Evolutionary conservation across 2,113 vertebrate species (phyloP).

Genomic region (Dolichotis patagonum): DNA sequence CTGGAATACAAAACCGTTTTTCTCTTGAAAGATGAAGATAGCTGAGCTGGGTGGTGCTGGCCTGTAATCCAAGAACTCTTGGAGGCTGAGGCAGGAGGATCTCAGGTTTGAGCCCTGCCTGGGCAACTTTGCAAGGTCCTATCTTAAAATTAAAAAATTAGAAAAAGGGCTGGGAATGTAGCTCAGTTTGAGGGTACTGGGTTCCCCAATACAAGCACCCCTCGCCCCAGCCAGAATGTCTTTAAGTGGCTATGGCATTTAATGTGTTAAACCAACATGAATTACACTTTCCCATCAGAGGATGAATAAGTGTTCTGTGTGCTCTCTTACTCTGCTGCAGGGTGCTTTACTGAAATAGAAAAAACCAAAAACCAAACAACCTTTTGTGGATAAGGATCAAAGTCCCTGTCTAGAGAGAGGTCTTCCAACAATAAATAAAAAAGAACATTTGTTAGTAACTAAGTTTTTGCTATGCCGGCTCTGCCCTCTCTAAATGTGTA

Average conservation of each 20-base stretch:
- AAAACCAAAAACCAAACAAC: neutral
- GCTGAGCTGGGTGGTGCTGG: neutral
- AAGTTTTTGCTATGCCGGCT: neutral
- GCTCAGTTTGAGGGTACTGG: neutral
- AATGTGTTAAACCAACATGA: constrained; percentile 9
- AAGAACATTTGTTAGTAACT: neutral
- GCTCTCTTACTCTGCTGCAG: neutral
- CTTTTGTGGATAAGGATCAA: constrained; percentile 1
- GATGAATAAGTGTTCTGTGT: neutral
- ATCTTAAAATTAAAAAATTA: neutral
- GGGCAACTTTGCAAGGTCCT: neutral
- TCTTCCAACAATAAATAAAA: neutral
- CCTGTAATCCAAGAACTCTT: neutral
- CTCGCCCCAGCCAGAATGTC: neutral
- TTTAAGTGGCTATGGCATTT: neutral
- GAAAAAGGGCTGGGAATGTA: neutral
- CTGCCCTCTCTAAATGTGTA: neutral
- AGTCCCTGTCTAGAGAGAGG: neutral
- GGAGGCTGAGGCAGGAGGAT: neutral
- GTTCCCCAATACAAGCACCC: neutral
- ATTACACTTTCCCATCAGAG: neutral
- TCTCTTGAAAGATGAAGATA: neutral
- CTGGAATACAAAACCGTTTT: constrained; percentile 44
- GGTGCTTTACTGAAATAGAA: constrained; percentile 26
- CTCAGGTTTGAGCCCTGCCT: neutral